A percentile compares a stretch with the other conserved stretches of the same genome.
Conservation (phyloP, 2,888 invertebrate genomes). For the Ceriagrion tenellum region DNA sequence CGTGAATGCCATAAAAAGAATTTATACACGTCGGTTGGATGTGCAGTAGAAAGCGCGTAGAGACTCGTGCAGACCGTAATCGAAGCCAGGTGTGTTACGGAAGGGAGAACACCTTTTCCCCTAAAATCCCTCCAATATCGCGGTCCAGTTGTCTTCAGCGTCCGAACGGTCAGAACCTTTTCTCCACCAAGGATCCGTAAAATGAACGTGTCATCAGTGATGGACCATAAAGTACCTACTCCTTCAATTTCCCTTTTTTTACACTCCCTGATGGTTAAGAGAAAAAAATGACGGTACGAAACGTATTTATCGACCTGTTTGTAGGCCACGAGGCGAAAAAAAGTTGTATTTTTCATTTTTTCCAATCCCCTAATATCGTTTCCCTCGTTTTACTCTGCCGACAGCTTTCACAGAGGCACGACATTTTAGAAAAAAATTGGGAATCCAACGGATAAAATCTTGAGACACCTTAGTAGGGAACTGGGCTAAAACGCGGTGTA, state of each 20-base stretch:
- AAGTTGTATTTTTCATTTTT: not conserved
- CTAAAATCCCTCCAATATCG: not conserved
- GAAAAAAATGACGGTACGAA: not conserved
- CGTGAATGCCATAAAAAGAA: not conserved
- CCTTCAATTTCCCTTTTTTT: not conserved
- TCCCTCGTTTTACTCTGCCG: not conserved
- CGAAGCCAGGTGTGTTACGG: not conserved
- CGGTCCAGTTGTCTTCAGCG: constrained; percentile 41
- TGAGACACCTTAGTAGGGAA: not conserved
- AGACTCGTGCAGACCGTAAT: not conserved
- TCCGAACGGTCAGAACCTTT: not conserved
- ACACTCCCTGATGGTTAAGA: not conserved
- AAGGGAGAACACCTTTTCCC: not conserved
- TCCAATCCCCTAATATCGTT: not conserved
- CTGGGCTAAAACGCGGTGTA: not conserved
- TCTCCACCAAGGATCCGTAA: not conserved
- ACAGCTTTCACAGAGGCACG: not conserved
- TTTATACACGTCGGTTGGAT: not conserved
- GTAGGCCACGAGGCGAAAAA: not conserved
- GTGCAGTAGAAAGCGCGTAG: constrained; percentile 22
- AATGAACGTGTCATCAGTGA: constrained; percentile 33
- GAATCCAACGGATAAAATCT: not conserved
- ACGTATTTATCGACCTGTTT: not conserved
- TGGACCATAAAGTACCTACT: not conserved
- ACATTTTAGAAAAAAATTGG: not conserved